These are phyloP conservation scores for Timandra comae DNA, from an alignment of 2,888 invertebrate genomes.

Conservation along the genomic window DNA sequence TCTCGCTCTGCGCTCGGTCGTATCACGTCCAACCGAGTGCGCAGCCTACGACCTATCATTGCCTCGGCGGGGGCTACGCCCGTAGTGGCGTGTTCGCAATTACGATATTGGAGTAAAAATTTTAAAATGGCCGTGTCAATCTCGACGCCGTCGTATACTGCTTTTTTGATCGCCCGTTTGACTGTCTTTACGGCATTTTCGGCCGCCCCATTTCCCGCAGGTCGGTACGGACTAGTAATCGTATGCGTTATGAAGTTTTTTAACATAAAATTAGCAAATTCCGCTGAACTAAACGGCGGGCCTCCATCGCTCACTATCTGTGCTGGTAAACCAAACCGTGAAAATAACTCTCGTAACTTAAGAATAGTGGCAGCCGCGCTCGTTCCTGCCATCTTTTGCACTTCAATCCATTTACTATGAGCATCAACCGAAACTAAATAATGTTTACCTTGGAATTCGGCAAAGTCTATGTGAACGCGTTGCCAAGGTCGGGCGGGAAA, in stretches of 20 bases:
- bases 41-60: not conserved
- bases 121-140: too few relatives aligned
- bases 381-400: conserved; percentile 1
- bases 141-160: conserved; percentile 8
- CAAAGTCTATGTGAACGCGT: conserved; percentile 10
- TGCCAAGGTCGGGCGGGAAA: conserved; percentile 10
- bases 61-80: conserved; percentile 5
- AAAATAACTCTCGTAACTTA: conserved; percentile 4
- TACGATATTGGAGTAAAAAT: too few relatives aligned
- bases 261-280: conserved; percentile 9
- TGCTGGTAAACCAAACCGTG: conserved; percentile 11
- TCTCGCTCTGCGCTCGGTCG: not conserved
- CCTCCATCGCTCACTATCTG: conserved; percentile 14
- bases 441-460: conserved; percentile 5
- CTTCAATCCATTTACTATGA: conserved; percentile 13
- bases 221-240: conserved; percentile 11
- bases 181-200: conserved; percentile 21
- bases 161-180: conserved; percentile 17
- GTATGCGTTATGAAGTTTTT: conserved; percentile 12
- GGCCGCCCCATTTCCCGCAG: conserved; percentile 17
- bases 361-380: conserved; percentile 1
- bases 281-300: conserved; percentile 8
- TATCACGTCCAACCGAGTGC: not conserved
- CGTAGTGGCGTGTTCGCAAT: conserved; percentile 7
- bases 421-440: conserved; percentile 12